Conservation (phyloP, 2,113 vertebrate genomes). For the Thalassoma bifasciatum region DNA sequence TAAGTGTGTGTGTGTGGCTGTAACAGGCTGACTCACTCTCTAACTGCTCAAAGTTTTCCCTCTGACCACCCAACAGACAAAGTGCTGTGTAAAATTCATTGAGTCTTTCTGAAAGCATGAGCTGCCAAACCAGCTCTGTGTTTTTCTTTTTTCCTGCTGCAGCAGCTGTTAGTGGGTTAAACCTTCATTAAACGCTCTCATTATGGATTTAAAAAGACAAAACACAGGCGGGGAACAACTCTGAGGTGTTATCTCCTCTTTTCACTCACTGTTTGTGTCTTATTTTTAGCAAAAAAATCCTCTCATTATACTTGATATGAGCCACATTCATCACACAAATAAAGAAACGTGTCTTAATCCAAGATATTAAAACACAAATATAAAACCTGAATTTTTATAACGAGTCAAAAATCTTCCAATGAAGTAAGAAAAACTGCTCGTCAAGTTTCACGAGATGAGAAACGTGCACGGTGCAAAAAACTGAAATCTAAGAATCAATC, state of each 20-base stretch:
- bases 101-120: neutral
- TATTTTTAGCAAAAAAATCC: no score
- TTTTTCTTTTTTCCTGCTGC: neutral
- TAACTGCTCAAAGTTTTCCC: slow-evolving; percentile 28
- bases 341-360: no score
- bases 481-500: no score
- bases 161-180: neutral
- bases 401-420: no score
- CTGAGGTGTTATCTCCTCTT: neutral
- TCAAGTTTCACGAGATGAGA: no score
- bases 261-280: neutral
- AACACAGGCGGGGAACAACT: slow-evolving; percentile 3
- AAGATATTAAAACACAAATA: no score
- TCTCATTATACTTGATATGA: no score
- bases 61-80: slow-evolving; percentile 48
- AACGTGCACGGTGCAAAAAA: no score
- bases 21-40: slow-evolving; percentile 45
- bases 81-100: slow-evolving; percentile 25
- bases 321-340: no score
- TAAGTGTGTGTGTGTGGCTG: slow-evolving; percentile 27
- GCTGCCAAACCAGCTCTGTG: slow-evolving; percentile 5
- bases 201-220: neutral
- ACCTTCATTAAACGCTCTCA: slow-evolving; percentile 1
- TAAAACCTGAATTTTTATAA: no score
- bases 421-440: no score